These are phyloP conservation scores for Plumapathes pennacea DNA, from an alignment of 92 coral and sea anemone species.

Conservation along the genomic window DNA sequence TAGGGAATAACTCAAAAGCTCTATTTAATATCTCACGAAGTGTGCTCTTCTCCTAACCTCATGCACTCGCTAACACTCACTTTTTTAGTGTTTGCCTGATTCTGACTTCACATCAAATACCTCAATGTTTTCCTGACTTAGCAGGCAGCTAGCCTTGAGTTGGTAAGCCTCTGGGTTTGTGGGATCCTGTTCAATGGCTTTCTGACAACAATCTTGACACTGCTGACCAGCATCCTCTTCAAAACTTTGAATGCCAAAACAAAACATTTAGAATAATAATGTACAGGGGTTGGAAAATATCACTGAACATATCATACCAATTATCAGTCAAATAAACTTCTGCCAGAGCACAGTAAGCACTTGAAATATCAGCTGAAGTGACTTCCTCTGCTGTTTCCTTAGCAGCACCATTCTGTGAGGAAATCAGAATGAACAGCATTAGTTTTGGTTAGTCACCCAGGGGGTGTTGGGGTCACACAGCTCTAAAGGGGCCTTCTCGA, in stretches of 20 bases:
- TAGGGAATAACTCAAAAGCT: too few relatives aligned
- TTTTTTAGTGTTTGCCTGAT: too few relatives aligned
- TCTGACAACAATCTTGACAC: constrained; percentile 83
- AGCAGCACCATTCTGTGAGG: neutral
- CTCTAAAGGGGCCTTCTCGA: too few relatives aligned
- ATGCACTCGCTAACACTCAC: too few relatives aligned
- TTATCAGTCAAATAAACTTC: constrained; percentile 95
- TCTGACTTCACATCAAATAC: too few relatives aligned
- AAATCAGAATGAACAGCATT: too few relatives aligned
- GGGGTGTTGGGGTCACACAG: too few relatives aligned
- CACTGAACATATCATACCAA: constrained; percentile 50
- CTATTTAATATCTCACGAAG: too few relatives aligned
- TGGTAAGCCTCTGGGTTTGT: constrained; percentile 95
- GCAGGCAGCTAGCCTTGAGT: constrained; percentile 87
- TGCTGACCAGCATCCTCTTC: constrained; percentile 77
- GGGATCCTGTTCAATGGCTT: constrained; percentile 80
- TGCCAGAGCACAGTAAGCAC: constrained; percentile 94
- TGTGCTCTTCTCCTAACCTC: too few relatives aligned
- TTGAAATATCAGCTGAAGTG: constrained; percentile 74
- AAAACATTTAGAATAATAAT: neutral
- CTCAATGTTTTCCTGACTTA: constrained; percentile 86
- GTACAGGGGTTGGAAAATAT: too few relatives aligned
- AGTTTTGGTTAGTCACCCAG: too few relatives aligned
- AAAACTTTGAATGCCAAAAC: constrained; percentile 35
- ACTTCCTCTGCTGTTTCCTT: too few relatives aligned